These are phyloP conservation scores for Mesembrinibis cayennensis DNA, from an alignment of 2,113 vertebrate genomes.

Conservation along the genomic window DNA sequence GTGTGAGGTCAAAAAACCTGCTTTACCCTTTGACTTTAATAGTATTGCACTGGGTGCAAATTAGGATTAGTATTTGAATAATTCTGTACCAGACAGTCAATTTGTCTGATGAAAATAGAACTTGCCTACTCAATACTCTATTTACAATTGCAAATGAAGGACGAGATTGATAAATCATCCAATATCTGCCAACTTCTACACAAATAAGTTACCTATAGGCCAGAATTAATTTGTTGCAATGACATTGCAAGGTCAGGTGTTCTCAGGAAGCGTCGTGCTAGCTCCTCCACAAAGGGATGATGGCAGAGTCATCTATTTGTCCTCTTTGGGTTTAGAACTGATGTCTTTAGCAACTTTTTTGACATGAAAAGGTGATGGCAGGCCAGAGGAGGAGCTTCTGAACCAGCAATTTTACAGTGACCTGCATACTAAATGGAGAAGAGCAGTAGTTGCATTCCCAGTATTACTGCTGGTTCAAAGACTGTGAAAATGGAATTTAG, in stretches of 20 bases:
- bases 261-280: neutral
- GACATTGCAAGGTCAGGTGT: conserved; percentile 32
- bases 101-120: conserved; percentile 67
- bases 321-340: conserved; percentile 19
- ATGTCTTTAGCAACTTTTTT: conserved; percentile 54
- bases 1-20: neutral
- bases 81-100: conserved; percentile 55
- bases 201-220: conserved; percentile 56
- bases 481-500: conserved; percentile 16
- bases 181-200: conserved; percentile 59
- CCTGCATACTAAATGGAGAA: conserved; percentile 11
- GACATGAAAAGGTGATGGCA: conserved; percentile 11
- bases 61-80: conserved; percentile 62
- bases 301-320: conserved; percentile 9
- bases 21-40: conserved; percentile 25
- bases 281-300: neutral
- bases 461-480: conserved; percentile 10
- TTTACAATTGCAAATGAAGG: conserved; percentile 71
- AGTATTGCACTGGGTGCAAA: conserved; percentile 52
- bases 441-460: neutral
- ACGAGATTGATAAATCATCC: conserved; percentile 64
- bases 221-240: conserved; percentile 60
- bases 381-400: conserved; percentile 35
- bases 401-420: conserved; percentile 39
- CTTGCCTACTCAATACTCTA: conserved; percentile 60